These are phyloP conservation scores for Ascidia mentula DNA, from an alignment of 23 tunicate genomes.

Conservation along the genomic window DNA sequence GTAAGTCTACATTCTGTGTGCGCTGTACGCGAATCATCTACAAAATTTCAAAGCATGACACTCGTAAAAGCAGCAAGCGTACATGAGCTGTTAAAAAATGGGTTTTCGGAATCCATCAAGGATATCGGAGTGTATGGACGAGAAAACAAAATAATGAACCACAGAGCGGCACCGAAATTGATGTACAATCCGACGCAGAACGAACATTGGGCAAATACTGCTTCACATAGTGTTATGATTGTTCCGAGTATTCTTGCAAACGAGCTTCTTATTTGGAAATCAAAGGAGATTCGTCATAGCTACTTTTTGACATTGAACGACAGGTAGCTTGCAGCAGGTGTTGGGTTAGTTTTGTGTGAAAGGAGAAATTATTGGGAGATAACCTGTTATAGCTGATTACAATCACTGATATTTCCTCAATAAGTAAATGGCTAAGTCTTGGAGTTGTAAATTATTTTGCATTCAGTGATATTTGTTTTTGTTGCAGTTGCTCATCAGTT, in stretches of 20 bases:
- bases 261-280: conserved; percentile 40
- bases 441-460: no score
- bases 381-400: no score
- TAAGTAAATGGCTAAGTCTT: no score
- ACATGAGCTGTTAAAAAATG: neutral
- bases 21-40: neutral
- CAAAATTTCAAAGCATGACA: neutral
- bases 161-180: conserved; percentile 41
- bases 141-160: conserved; percentile 63
- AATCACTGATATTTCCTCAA: no score
- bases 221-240: conserved; percentile 72
- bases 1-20: no score
- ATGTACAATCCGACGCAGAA: conserved; percentile 71
- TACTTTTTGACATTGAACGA: no score
- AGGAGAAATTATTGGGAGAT: no score
- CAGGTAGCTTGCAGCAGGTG: no score
- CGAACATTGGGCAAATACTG: conserved; percentile 87
- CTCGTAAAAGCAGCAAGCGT: neutral
- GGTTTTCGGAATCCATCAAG: neutral
- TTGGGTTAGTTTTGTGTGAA: no score
- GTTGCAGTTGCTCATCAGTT: neutral
- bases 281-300: neutral
- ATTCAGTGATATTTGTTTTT: neutral
- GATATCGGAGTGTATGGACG: conserved; percentile 28
- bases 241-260: conserved; percentile 78